Evolutionary conservation across 2,113 vertebrate genomes (phyloP), one percentile per base, ranked within the genome.

Genomic region (Coracopsis vasa): DNA sequence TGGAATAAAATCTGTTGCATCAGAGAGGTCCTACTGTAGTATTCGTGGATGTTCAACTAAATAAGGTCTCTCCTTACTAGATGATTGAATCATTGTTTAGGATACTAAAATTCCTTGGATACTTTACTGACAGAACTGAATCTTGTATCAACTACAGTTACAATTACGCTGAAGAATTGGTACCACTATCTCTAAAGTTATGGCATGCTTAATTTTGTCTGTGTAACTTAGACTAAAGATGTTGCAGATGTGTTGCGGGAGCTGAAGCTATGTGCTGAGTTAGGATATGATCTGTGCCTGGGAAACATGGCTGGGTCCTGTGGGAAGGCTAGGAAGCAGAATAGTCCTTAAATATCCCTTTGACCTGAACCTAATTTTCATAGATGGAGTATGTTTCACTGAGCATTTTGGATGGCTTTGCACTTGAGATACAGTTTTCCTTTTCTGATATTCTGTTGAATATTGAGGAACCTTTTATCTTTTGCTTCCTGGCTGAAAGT

Each of bases 401-500:
- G 72, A 79, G 83, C 44, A 54, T 92, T 84, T 87, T 84, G 37
- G 51, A 88, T 27, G 25, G 44, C 45, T 91, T 96, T 80, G 78
- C 37, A 81, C 45, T 89, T 56, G 71, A 92, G 91, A 85, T 48
- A 61, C 2, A 28, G 12, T 85, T 78, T 92, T 44, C 50, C 51
- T 86, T 78, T 90, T 58, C 35, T 85, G 65, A 80, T 37, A 24
- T 19, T 61, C 60, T 80, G 19, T 70, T 93, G 92, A 85, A 44
- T 88, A 71, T 75, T 88, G 61, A 86, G 86, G 82, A 96, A 85
- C 54, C 23, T 87, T 89, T 91, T 85, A 65, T 80, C 90, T 90
- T 73, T 71, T 28, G 21, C 88, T 95, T 93, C 70, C 77, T 92
- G 86, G 93, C 86, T 88, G 88, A 90, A 95, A 72, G 62, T 87